These are phyloP conservation scores for Drosophila aff. DNA, from an alignment of 1,140 invertebrate species.

Conservation along the genomic window DNA sequence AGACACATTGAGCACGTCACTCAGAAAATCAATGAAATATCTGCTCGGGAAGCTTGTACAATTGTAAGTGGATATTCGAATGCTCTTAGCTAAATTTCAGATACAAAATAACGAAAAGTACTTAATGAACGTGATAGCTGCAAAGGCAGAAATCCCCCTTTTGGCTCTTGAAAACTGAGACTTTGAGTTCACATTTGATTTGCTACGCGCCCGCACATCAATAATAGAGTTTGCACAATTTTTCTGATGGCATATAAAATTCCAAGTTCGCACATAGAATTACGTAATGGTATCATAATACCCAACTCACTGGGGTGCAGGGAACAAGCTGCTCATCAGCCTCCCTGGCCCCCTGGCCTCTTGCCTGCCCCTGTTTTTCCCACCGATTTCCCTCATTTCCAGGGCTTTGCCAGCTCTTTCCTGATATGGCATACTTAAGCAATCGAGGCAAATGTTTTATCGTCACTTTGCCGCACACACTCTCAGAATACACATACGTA, in stretches of 20 bases:
- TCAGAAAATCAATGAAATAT: conserved; percentile 63
- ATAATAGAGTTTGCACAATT: conserved; percentile 47
- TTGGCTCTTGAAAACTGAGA: conserved; percentile 1
- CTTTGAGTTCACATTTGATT: conserved; percentile 23
- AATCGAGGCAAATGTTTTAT: conserved; percentile 83
- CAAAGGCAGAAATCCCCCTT: conserved; percentile 17
- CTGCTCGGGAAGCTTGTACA: not conserved
- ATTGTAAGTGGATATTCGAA: conserved; percentile 42
- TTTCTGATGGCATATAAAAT: conserved; percentile 45
- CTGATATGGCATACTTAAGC: conserved; percentile 76
- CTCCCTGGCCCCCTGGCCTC: no score
- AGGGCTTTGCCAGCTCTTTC: conserved; percentile 39
- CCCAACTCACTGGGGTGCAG: conserved; percentile 62
- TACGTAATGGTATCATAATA: conserved; percentile 61
- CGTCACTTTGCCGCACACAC: conserved; percentile 74
- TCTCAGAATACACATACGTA: conserved; percentile 23
- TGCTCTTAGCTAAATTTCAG: conserved; percentile 33
- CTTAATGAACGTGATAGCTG: conserved; percentile 15
- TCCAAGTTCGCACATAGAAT: conserved; percentile 47
- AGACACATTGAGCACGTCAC: not conserved
- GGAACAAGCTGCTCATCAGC: conserved; percentile 40
- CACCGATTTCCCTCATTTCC: conserved; percentile 36
- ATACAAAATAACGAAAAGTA: conserved; percentile 7
- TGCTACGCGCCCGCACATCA: conserved; percentile 26
- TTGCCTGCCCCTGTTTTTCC: conserved; percentile 1